Conservation (phyloP, 1,140 invertebrate species). For the Brachionus koreanus region DNA sequence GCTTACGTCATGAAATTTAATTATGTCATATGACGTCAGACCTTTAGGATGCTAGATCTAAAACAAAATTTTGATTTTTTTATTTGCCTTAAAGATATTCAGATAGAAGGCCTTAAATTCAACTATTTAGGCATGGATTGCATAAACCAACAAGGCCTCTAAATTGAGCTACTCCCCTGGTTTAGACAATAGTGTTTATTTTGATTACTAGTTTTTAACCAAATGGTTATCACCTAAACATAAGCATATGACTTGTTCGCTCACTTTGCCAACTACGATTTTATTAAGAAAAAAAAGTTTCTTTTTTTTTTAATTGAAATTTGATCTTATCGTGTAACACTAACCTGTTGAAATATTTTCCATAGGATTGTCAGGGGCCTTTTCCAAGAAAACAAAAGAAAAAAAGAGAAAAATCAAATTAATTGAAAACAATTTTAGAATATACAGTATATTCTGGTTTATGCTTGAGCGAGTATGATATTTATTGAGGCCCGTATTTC, state of each 20-base stretch:
- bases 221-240: background rate
- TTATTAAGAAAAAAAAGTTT: background rate
- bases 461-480: background rate
- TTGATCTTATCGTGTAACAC: slow-evolving; percentile 6
- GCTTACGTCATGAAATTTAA: background rate
- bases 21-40: background rate
- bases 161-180: background rate
- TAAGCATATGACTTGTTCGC: background rate
- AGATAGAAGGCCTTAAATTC: no score
- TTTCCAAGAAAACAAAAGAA: background rate
- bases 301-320: background rate
- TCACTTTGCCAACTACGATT: background rate
- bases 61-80: no score
- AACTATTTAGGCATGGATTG: no score
- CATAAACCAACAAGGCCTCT: no score
- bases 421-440: no score
- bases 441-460: background rate
- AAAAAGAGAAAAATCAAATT: background rate
- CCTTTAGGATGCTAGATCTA: background rate
- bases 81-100: no score
- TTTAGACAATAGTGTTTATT: background rate
- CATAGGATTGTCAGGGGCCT: background rate
- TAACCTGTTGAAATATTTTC: background rate
- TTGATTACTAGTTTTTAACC: background rate
- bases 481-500: background rate